A percentile compares a stretch with the other conserved stretches of the same genome.
Conservation (phyloP, 2,113 vertebrate genomes). For the Formicarius rufipectus region DNA sequence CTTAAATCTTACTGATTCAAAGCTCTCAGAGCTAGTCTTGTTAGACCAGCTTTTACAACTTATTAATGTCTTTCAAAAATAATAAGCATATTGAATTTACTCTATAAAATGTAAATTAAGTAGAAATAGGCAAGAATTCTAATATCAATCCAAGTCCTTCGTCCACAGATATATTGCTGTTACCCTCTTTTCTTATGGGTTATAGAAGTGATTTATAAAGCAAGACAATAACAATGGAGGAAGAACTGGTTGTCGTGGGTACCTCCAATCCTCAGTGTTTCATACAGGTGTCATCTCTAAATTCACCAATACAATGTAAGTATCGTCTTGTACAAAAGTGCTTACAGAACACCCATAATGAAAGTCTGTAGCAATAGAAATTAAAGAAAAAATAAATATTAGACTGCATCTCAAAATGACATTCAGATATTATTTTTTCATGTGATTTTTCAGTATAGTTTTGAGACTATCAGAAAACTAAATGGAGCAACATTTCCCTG, state of each 20-base stretch:
- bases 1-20: slow-evolving; percentile 1
- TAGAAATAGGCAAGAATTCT: neutral
- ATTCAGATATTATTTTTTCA: neutral
- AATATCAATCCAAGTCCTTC: neutral
- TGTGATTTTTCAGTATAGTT: neutral
- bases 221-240: neutral
- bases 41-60: slow-evolving; percentile 25
- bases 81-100: slow-evolving; percentile 6
- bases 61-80: slow-evolving; percentile 44
- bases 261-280: neutral
- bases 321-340: neutral
- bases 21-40: neutral
- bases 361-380: slow-evolving; percentile 26
- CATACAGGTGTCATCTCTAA: neutral
- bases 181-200: neutral
- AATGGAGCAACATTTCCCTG: neutral
- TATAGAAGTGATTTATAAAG: neutral
- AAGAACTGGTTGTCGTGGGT: neutral
- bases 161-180: neutral
- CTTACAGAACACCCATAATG: neutral
- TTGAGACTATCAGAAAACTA: neutral
- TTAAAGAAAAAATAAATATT: slow-evolving; percentile 35
- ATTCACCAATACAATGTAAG: neutral
- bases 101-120: slow-evolving; percentile 6
- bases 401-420: slow-evolving; percentile 1